Evolutionary conservation across 2,113 vertebrate species (phyloP).

Genomic region (Gnathonemus longibarbis): DNA sequence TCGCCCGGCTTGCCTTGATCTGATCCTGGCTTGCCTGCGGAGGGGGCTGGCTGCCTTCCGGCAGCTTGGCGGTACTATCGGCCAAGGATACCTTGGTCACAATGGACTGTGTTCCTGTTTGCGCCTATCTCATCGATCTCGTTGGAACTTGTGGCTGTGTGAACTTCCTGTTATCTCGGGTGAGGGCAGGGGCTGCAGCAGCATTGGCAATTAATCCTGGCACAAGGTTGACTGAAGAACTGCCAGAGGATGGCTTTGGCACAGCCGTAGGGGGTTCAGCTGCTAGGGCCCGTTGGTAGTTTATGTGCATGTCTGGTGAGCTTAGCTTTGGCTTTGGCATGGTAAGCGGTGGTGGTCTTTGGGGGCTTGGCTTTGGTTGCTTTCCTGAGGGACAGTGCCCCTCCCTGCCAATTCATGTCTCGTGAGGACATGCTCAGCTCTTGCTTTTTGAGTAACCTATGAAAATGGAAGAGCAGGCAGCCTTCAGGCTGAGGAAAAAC

Average conservation of each 20-base stretch:
- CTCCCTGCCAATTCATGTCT: not conserved
- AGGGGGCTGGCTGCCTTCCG: not conserved
- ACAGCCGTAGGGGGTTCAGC: not conserved
- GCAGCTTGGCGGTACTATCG: not conserved
- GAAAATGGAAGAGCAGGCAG: not conserved
- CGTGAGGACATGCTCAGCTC: not conserved
- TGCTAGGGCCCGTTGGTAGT: not conserved
- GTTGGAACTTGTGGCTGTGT: no score
- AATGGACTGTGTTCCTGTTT: not conserved
- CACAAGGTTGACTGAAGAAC: not conserved
- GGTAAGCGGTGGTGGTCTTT: not conserved
- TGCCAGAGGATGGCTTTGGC: not conserved
- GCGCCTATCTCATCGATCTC: not conserved
- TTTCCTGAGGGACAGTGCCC: not conserved
- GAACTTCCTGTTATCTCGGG: not conserved
- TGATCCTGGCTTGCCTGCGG: conserved; percentile 19
- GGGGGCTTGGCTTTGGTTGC: not conserved
- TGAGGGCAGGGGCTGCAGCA: not conserved
- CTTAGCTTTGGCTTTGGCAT: not conserved
- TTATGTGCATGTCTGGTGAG: not conserved
- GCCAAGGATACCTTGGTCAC: not conserved
- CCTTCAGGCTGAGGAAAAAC: not conserved
- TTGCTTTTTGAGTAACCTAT: not conserved
- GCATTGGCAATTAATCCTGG: not conserved
- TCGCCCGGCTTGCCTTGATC: not conserved